Conservation (phyloP, 2,888 invertebrate genomes). For the Mythimna loreyi region DNA sequence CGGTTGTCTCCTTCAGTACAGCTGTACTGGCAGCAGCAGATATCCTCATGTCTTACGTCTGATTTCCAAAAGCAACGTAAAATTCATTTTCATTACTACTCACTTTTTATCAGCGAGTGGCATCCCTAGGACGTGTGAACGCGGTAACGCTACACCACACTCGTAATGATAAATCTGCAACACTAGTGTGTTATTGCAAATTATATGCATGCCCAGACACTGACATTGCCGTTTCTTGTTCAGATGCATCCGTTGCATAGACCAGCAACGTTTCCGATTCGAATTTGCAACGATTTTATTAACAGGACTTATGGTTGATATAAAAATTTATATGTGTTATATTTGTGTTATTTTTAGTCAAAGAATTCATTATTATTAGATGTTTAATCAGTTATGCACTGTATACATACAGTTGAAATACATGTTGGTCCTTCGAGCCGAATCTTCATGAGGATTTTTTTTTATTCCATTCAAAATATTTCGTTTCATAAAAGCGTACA, state of each 20-base stretch:
- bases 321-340: neutral
- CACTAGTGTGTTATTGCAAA: conserved; percentile 69
- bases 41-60: no score
- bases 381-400: neutral
- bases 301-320: neutral
- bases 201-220: conserved; percentile 70
- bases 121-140: conserved; percentile 70
- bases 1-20: no score
- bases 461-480: no score
- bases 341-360: neutral
- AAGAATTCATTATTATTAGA: neutral
- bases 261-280: conserved; percentile 19
- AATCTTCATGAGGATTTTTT: no score
- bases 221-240: conserved; percentile 41
- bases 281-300: conserved; percentile 20
- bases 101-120: neutral
- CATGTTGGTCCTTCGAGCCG: neutral
- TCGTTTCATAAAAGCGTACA: no score
- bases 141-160: conserved; percentile 70
- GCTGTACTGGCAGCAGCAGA: no score
- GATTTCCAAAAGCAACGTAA: neutral
- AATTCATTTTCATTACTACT: neutral
- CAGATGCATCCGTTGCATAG: conserved; percentile 37
- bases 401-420: neutral
- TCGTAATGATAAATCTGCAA: conserved; percentile 71